Base-by-base conservation (phyloP, 2,113 vertebrate genomes). In the Pipa parva region DNA sequence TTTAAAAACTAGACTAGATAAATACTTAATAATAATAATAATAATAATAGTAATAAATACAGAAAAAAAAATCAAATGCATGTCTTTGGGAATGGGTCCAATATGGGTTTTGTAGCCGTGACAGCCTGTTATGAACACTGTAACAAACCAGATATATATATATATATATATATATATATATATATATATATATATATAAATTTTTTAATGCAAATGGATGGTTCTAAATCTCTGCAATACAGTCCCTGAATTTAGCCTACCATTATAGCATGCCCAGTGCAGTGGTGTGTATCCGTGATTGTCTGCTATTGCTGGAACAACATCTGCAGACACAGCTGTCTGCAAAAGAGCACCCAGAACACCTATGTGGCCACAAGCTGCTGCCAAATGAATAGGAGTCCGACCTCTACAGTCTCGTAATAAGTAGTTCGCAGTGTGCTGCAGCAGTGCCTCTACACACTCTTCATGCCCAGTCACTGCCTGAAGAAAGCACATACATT, bases 191-290 rank as follows among this genome's bases (percentile, higher is more conserved):
- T 45, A 45, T 1, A 45, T 24, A 52, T n/a, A n/a, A n/a, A n/a
- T n/a, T n/a, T n/a, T n/a, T n/a, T n/a, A 24, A 15, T 18, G 10
- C 8, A 58, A 58, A 58, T 22, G 31, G 5, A 7, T 27, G 20
- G 11, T 26, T 20, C 31, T 21, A 27, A 10, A 51, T 22, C 28
- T 2, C 26, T 28, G 5, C 5, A 27, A 27, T 7, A n/a, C n/a
- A n/a, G n/a, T n/a, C n/a, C n/a, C n/a, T n/a, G n/a, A n/a, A n/a
- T n/a, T n/a, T 3, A 29, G 27, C 78, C 82, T 91, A 99, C 97
- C 97, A 48, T 97, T 98, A 73, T 99, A 99, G 85, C 95, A 98
- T 79, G 97, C 95, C 97, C 96, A 99, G 59, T 99, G 97, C 73
- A 99, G 91, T 7, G 97, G 94, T 13, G 97, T 98, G 48, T 98